Base-by-base conservation (phyloP, 2,888 invertebrate genomes). In the Synergus laeviventris region DNA sequence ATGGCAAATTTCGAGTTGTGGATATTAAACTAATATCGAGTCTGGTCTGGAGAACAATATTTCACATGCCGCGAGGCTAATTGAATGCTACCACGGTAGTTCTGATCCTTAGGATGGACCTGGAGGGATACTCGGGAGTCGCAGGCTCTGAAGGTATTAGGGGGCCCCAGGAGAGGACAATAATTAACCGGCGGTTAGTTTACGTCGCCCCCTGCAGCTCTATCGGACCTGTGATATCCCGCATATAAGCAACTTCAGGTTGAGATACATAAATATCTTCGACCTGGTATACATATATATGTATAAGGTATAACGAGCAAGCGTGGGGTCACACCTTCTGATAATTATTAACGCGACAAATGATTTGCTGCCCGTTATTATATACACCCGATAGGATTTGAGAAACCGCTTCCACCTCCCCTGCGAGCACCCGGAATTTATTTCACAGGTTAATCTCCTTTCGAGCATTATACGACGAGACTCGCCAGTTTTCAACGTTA, bases 11-110 rank as follows among this genome's bases (percentile, higher is more conserved):
- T 70, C 16, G 24, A 59, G 12, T 59, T 11, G 14, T 14, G 1
- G 59, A 21, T 59, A 18, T 18, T 3, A 36, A 38, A 49, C 61
- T 74, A 21, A 73, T 39, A 74, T 62, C 49, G 56, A 61, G 36
- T 60, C 45, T 49, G 66, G 24, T 45, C 24, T 64, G 76, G 45
- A 74, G 60, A 79, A 77, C 77, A 88, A 89, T 89, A 90, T 88
- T 89, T 90, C 87, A 90, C 89, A 86, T 88, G 86, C 86, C 85
- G 87, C 86, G 88, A 87, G 84, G 87, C 87, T 90, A 90, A 90
- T 90, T 90, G 90, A 90, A 90, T 89, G 90, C 90, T 90, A 90
- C 90, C 87, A 88, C 88, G 89, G 89, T 89, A 90, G 89, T 90
- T 88, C 84, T 84, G 83, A 82, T 85, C 84, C 85, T 84, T 82